Conservation (phyloP, 2,797 vertebrate genomes). For the Dendrocincla tyrannina region DNA sequence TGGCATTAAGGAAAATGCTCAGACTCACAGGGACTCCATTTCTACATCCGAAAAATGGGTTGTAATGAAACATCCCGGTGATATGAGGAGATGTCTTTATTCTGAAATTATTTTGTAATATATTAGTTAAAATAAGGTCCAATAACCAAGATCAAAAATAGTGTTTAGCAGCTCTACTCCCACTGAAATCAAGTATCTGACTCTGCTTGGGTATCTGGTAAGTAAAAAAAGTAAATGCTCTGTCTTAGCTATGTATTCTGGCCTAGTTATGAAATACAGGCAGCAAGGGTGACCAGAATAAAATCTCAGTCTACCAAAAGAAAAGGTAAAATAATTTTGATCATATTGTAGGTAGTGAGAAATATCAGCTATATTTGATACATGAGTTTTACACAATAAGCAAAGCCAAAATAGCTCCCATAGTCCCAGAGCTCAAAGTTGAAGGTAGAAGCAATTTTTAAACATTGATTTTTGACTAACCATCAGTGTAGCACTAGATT, state of each 20-base stretch:
- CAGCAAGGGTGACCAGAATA: neutral
- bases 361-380: neutral
- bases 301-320: neutral
- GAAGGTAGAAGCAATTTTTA: slow-evolving; percentile 47
- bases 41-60: neutral
- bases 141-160: neutral
- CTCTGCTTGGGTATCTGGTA: neutral
- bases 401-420: slow-evolving; percentile 4
- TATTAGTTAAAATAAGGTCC: neutral
- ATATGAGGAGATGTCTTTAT: neutral
- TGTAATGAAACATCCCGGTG: neutral
- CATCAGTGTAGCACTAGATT: slow-evolving; percentile 38
- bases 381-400: neutral
- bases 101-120: neutral
- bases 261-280: neutral
- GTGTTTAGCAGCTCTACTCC: neutral
- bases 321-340: slow-evolving; percentile 4
- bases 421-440: neutral
- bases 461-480: slow-evolving; percentile 63
- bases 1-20: neutral
- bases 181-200: neutral
- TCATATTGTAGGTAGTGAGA: neutral
- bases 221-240: neutral
- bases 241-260: neutral
- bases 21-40: neutral